Percentiles rank a stretch among this genome's conserved stretches.
phyloP scores from a whole-genome alignment of 2,888 invertebrate genomes.

The Drosophila birchii region DNA sequence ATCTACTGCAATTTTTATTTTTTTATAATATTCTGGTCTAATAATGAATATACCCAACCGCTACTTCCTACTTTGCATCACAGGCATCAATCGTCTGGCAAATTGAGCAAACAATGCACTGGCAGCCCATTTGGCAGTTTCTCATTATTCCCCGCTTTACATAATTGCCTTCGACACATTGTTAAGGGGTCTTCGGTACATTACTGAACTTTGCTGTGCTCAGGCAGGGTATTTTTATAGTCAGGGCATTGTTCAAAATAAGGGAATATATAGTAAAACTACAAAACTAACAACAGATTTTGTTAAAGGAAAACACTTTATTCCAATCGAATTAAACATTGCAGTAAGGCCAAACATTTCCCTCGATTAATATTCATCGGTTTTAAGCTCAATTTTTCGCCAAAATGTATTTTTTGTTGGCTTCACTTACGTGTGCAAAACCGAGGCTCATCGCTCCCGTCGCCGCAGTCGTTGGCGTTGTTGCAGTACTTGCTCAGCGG shows the following conservation, averaged over 20 bases:
- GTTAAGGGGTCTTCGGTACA: not conserved
- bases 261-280: not conserved
- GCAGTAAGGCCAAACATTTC: not conserved
- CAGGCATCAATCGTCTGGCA: slow-evolving; percentile 25
- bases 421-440: slow-evolving; percentile 92
- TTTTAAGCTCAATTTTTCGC: not conserved
- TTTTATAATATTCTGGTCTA: too few species aligned
- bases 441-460: slow-evolving; percentile 91
- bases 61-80: not conserved
- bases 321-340: not conserved
- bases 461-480: slow-evolving; percentile 92
- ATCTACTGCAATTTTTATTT: not conserved
- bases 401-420: not conserved
- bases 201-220: not conserved
- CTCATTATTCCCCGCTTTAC: slow-evolving; percentile 60
- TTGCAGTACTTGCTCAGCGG: slow-evolving; percentile 91
- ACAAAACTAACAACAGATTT: not conserved
- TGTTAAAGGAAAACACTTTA: not conserved
- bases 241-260: not conserved
- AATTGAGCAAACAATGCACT: slow-evolving; percentile 49
- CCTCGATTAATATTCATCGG: not conserved
- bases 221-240: not conserved
- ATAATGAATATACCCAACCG: slow-evolving; percentile 10
- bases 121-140: slow-evolving; percentile 42
- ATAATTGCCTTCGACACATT: slow-evolving; percentile 56